A percentile compares a stretch with the other conserved stretches of the same genome.
Evolutionary conservation across 2,113 vertebrate genomes (phyloP).

Genomic region (Lycaon pictus): DNA sequence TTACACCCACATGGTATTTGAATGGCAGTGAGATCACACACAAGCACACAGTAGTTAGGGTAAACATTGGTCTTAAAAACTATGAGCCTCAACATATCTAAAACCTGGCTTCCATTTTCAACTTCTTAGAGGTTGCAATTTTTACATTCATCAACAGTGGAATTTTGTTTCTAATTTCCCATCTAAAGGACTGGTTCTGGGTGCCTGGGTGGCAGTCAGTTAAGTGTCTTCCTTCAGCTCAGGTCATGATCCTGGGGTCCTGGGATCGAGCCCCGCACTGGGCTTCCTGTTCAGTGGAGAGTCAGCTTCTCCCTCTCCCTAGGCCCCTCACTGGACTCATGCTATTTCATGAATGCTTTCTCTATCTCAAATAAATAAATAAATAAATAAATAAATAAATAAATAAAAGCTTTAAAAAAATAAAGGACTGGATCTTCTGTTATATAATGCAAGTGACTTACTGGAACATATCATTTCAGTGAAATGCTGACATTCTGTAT

Average conservation of each 20-base stretch:
- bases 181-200: background rate
- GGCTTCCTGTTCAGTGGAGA: too few relatives aligned
- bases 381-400: too few relatives aligned
- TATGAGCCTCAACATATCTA: background rate
- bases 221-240: too few relatives aligned
- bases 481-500: background rate
- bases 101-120: background rate
- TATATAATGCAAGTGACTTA: background rate
- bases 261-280: too few relatives aligned
- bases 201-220: too few relatives aligned
- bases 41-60: too few relatives aligned
- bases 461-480: background rate
- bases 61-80: background rate
- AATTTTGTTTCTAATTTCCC: background rate
- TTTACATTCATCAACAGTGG: background rate
- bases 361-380: too few relatives aligned
- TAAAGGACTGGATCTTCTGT: background rate
- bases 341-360: too few relatives aligned
- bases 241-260: too few relatives aligned
- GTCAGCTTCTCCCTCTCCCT: too few relatives aligned
- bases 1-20: background rate
- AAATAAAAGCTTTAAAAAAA: too few relatives aligned
- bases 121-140: background rate
- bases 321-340: too few relatives aligned
- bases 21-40: background rate